Percentiles rank a stretch among this genome's conserved stretches.
phyloP scores from a whole-genome alignment of 2,797 vertebrate genomes.

The Phaenicophaeus curvirostris region DNA sequence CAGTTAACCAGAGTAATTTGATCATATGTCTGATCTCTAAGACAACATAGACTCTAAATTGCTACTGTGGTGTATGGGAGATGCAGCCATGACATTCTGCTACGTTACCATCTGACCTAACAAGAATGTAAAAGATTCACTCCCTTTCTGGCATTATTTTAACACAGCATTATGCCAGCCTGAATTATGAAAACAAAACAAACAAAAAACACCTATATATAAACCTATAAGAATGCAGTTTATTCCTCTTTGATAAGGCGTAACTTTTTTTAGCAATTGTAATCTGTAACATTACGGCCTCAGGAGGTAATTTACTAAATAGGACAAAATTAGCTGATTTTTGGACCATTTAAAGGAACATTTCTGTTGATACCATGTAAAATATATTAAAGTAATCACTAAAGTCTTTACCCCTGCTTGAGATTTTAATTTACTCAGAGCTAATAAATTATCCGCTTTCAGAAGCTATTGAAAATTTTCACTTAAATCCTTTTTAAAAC shows the following conservation, averaged over 20 bases:
- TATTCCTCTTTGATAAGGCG: slow-evolving; percentile 59
- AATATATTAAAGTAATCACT: slow-evolving; percentile 80
- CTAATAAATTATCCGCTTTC: slow-evolving; percentile 82
- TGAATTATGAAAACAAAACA: slow-evolving; percentile 53
- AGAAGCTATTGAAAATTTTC: slow-evolving; percentile 81
- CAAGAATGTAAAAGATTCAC: slow-evolving; percentile 34
- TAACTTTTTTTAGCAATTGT: slow-evolving; percentile 72
- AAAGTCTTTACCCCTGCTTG: slow-evolving; percentile 81
- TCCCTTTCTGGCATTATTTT: slow-evolving; percentile 35
- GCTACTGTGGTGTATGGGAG: slow-evolving; percentile 30
- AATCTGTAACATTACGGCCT: slow-evolving; percentile 78
- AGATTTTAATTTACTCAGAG: slow-evolving; percentile 82
- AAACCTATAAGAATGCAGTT: slow-evolving; percentile 54
- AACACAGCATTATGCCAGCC: slow-evolving; percentile 48
- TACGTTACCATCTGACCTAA: slow-evolving; percentile 64
- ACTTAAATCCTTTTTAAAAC: slow-evolving; percentile 78
- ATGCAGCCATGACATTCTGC: slow-evolving; percentile 31
- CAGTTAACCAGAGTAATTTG: slow-evolving; percentile 57
- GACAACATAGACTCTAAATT: slow-evolving; percentile 66
- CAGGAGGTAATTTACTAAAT: slow-evolving; percentile 82
- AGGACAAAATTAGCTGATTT: slow-evolving; percentile 82
- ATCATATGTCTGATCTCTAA: slow-evolving; percentile 55
- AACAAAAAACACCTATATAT: slow-evolving; percentile 22
- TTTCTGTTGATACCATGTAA: slow-evolving; percentile 79
- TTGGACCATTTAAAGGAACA: slow-evolving; percentile 78